These are phyloP conservation scores for Triops longicaudatus DNA, from an alignment of 1,140 invertebrate species.

Conservation along the genomic window DNA sequence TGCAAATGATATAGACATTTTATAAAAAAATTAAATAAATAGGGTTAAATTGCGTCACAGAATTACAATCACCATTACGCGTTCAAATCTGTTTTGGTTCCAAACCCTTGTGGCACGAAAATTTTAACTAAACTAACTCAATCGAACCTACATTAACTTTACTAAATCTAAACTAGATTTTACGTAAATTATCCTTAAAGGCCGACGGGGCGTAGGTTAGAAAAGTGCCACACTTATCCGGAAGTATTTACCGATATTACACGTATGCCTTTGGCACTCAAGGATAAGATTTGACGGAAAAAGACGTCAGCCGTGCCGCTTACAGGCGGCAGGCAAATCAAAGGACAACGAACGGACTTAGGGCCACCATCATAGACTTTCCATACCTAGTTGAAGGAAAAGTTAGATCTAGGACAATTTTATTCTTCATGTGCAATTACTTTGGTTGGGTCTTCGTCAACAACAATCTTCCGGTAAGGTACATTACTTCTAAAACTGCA, in stretches of 20 bases:
- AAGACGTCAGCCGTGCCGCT: slow-evolving; percentile 83
- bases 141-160: no score
- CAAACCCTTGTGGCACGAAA: no score
- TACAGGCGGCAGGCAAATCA: slow-evolving; percentile 77
- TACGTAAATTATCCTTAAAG: no score
- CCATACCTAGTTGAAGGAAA: slow-evolving; percentile 58
- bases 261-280: slow-evolving; percentile 68
- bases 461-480: slow-evolving; percentile 67
- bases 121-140: no score
- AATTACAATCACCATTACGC: no score
- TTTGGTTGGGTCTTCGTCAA: slow-evolving; percentile 67
- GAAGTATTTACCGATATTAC: slow-evolving; percentile 58
- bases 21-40: no score
- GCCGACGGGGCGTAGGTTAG: no score
- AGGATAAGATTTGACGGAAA: slow-evolving; percentile 69
- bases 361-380: slow-evolving; percentile 80
- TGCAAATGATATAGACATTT: no score
- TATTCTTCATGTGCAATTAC: slow-evolving; percentile 39
- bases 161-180: no score
- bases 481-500: slow-evolving; percentile 74
- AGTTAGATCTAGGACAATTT: neutral
- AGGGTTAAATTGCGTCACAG: no score
- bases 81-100: no score
- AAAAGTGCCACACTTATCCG: neutral
- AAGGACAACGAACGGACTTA: slow-evolving; percentile 61